These are phyloP conservation scores for Coregonus suidteri DNA, from an alignment of 2,797 vertebrate species.

Conservation along the genomic window DNA sequence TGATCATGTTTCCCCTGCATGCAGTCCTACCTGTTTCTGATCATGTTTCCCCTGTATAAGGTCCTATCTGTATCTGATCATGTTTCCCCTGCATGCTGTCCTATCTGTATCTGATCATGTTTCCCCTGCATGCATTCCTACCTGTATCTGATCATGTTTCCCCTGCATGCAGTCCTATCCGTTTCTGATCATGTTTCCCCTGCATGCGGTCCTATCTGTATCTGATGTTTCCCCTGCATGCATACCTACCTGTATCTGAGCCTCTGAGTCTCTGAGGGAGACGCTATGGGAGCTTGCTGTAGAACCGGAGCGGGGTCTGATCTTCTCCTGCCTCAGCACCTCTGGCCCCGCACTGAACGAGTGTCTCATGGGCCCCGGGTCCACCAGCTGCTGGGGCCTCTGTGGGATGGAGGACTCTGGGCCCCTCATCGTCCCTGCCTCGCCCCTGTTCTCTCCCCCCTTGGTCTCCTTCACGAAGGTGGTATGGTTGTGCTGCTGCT, in stretches of 20 bases:
- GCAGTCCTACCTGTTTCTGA: too few relatives aligned
- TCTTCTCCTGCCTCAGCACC: conserved; percentile 88
- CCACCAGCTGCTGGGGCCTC: conserved; percentile 90
- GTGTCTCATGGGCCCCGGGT: conserved; percentile 89
- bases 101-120: too few relatives aligned
- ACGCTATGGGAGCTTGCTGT: conserved; percentile 88
- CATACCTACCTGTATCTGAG: conserved; percentile 91
- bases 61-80: too few relatives aligned
- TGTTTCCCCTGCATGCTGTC: too few relatives aligned
- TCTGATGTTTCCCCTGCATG: neutral
- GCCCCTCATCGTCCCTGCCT: conserved; percentile 72
- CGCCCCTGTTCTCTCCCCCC: conserved; percentile 74
- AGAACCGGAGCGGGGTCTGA: conserved; percentile 87
- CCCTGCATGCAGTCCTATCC: too few relatives aligned
- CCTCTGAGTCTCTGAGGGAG: conserved; percentile 87
- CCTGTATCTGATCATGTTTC: too few relatives aligned
- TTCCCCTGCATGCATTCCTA: too few relatives aligned
- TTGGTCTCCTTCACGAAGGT: conserved; percentile 85
- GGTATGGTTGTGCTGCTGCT: conserved; percentile 86
- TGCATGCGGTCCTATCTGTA: conserved; percentile 11
- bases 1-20: too few relatives aligned
- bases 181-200: too few relatives aligned
- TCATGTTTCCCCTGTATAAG: too few relatives aligned
- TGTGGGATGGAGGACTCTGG: conserved; percentile 79
- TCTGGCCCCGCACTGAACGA: conserved; percentile 94